Percentiles rank a stretch among this genome's conserved stretches.
These are phyloP conservation scores for Cheilinus undulatus DNA, from an alignment of 2,113 vertebrate species.

Conservation along the genomic window DNA sequence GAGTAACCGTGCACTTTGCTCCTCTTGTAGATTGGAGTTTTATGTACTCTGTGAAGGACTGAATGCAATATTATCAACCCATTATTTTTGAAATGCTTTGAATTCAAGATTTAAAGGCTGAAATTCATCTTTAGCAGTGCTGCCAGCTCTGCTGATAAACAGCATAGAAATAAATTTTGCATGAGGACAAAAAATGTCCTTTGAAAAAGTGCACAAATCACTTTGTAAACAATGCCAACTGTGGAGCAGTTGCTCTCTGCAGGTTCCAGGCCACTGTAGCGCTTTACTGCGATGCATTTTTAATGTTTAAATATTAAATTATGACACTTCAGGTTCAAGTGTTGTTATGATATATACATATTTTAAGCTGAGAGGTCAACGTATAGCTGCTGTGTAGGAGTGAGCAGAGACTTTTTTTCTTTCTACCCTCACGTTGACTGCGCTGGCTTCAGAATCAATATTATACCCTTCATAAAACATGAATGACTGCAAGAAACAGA, in stretches of 20 bases:
- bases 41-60: neutral
- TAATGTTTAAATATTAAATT: constrained; percentile 24
- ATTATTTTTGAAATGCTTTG: constrained; percentile 4
- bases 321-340: neutral
- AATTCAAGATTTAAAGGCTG: neutral
- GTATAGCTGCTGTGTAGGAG: constrained; percentile 19
- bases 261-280: neutral
- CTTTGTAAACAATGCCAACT: constrained; percentile 12
- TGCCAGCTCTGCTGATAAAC: neutral
- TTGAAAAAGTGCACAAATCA: constrained; percentile 1
- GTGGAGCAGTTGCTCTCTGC: neutral
- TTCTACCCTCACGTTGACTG: constrained; percentile 53
- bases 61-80: neutral
- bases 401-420: constrained; percentile 25
- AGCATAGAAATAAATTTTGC: neutral
- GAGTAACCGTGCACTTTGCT: neutral
- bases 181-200: constrained; percentile 28
- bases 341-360: constrained; percentile 33
- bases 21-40: constrained; percentile 2
- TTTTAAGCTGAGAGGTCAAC: constrained; percentile 13
- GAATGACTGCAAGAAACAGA: constrained; percentile 71
- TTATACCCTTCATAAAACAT: constrained; percentile 78
- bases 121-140: neutral
- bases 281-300: constrained; percentile 12
- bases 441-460: constrained; percentile 72